phyloP scores from a whole-genome alignment of 2,888 invertebrate species.

The Drosophila demipolita region DNA sequence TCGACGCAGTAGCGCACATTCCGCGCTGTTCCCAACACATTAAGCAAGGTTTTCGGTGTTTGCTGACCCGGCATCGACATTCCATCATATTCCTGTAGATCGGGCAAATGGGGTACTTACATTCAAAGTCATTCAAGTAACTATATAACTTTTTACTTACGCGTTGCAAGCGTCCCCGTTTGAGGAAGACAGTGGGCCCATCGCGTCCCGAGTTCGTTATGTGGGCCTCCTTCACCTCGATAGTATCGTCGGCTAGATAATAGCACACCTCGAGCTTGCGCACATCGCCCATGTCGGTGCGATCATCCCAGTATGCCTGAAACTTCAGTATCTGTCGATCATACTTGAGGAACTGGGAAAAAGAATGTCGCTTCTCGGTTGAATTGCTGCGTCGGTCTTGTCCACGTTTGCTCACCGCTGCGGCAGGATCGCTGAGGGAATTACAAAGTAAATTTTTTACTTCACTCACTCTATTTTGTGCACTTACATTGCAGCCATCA shows the following conservation, averaged over 20 bases:
- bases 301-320: conserved; percentile 96
- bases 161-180: conserved; percentile 91
- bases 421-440: conserved; percentile 84
- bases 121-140: neutral
- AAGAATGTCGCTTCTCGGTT: conserved; percentile 87
- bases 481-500: conserved; percentile 85
- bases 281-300: conserved; percentile 91
- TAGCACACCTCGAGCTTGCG: conserved; percentile 93
- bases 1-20: conserved; percentile 87
- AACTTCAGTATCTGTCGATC: conserved; percentile 92
- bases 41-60: conserved; percentile 86
- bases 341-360: conserved; percentile 93
- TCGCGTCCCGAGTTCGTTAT: conserved; percentile 90
- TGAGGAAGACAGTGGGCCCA: conserved; percentile 90
- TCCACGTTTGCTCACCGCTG: conserved; percentile 79
- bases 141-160: conserved; percentile 83
- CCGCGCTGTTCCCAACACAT: conserved; percentile 87
- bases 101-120: neutral
- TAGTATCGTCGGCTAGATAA: conserved; percentile 94
- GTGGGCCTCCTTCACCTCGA: conserved; percentile 92
- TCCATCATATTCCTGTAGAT: conserved; percentile 74
- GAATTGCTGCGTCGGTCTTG: conserved; percentile 47
- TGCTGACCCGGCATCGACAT: conserved; percentile 85
- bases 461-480: too few relatives aligned
- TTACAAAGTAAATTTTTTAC: neutral